These are phyloP conservation scores for Morone saxatilis DNA, from an alignment of 2,113 vertebrate species.

Conservation along the genomic window DNA sequence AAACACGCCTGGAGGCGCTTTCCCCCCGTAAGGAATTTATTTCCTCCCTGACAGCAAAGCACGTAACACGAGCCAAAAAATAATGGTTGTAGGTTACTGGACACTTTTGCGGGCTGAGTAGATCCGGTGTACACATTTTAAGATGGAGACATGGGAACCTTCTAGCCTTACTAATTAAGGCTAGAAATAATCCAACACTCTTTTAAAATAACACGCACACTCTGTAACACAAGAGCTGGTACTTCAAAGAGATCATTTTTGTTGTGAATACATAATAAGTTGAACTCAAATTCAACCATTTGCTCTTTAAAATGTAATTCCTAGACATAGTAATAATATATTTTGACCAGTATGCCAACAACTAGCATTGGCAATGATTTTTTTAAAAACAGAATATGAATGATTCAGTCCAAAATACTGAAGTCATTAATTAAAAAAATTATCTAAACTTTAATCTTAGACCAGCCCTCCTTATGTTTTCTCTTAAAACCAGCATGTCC, in stretches of 20 bases:
- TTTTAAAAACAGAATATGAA: background rate
- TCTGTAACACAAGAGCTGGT: background rate
- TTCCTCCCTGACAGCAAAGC: constrained; percentile 32
- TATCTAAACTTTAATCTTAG: constrained; percentile 36
- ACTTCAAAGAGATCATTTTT: background rate
- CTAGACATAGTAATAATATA: background rate
- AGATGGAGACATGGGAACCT: background rate
- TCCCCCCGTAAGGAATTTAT: constrained; percentile 25
- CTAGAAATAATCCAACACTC: background rate
- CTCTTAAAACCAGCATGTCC: constrained; percentile 48
- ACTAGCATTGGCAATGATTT: background rate
- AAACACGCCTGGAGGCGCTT: constrained; percentile 38
- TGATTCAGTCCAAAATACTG: background rate
- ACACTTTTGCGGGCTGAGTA: background rate
- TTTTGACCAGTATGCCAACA: background rate
- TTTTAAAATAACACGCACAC: background rate
- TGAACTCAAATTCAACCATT: background rate
- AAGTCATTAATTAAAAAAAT: background rate
- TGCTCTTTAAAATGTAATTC: background rate
- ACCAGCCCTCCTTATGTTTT: constrained; percentile 13
- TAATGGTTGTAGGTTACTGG: background rate
- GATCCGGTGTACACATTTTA: background rate
- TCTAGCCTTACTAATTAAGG: background rate
- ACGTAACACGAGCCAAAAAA: constrained; percentile 17
- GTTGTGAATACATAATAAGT: background rate